These are phyloP conservation scores for Argentina silus DNA, from an alignment of 2,797 vertebrate genomes.

Conservation along the genomic window DNA sequence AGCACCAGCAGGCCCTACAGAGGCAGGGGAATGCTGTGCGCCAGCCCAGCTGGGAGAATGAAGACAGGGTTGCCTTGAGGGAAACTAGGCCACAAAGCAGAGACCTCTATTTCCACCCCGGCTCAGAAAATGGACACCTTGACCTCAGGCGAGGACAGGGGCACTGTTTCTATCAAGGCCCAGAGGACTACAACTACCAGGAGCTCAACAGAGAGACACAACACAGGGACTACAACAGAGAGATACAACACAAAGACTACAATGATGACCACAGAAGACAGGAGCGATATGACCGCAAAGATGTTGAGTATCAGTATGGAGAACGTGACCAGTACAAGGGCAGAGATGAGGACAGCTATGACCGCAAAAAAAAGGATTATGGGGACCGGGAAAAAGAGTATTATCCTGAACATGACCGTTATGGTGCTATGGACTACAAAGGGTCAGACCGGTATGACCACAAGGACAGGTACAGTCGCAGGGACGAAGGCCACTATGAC, in stretches of 20 bases:
- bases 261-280: slow-evolving; percentile 46
- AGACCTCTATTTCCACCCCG: slow-evolving; percentile 74
- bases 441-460: slow-evolving; percentile 53
- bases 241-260: slow-evolving; percentile 30
- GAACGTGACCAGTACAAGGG: slow-evolving; percentile 12
- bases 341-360: slow-evolving; percentile 29
- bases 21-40: slow-evolving; percentile 47
- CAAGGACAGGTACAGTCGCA: slow-evolving; percentile 47
- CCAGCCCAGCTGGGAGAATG: slow-evolving; percentile 65
- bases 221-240: slow-evolving; percentile 44
- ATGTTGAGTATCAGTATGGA: neutral
- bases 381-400: slow-evolving; percentile 47
- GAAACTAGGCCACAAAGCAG: slow-evolving; percentile 52
- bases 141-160: slow-evolving; percentile 70
- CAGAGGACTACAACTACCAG: slow-evolving; percentile 61
- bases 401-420: slow-evolving; percentile 34
- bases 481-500: slow-evolving; percentile 46
- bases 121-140: slow-evolving; percentile 74
- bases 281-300: slow-evolving; percentile 46
- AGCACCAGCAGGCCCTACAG: slow-evolving; percentile 31
- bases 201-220: slow-evolving; percentile 50
- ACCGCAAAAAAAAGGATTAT: slow-evolving; percentile 39
- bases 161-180: slow-evolving; percentile 78
- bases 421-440: slow-evolving; percentile 41
- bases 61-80: slow-evolving; percentile 53